Evolutionary conservation across 2,888 invertebrate species (phyloP).

Genomic region (Epinotia bilunana): DNA sequence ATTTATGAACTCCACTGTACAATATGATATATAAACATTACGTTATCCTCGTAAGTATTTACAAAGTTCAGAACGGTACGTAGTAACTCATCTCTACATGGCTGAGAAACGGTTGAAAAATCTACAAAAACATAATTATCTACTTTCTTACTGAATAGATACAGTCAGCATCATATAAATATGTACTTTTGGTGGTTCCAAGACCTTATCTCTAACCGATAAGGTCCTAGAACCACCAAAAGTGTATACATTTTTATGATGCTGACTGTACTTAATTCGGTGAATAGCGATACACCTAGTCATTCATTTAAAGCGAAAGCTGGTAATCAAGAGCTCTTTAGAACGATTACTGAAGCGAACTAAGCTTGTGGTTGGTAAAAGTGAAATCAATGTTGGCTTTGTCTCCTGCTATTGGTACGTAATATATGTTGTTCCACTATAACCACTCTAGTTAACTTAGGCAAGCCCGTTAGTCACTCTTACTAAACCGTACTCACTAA

Average conservation of each 20-base stretch:
- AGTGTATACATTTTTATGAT: no score
- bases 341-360: constrained; percentile 71
- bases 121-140: background rate
- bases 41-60: no score
- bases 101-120: no score
- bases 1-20: no score
- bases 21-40: no score
- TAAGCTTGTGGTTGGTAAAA: constrained; percentile 65
- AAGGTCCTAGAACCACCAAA: no score
- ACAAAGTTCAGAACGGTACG: no score
- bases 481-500: background rate
- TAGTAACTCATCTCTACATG: no score
- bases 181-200: no score
- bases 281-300: constrained; percentile 12
- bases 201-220: no score
- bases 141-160: background rate
- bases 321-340: constrained; percentile 67
- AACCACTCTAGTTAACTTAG: constrained; percentile 40
- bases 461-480: no score
- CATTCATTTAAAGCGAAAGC: constrained; percentile 65
- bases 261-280: background rate
- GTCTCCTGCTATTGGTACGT: constrained; percentile 53
- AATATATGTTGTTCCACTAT: constrained; percentile 55
- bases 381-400: constrained; percentile 67
- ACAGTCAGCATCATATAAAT: no score